Evolutionary conservation across 2,797 vertebrate species (phyloP), one percentile per base, ranked within the genome.

Genomic region (Ispidina picta): DNA sequence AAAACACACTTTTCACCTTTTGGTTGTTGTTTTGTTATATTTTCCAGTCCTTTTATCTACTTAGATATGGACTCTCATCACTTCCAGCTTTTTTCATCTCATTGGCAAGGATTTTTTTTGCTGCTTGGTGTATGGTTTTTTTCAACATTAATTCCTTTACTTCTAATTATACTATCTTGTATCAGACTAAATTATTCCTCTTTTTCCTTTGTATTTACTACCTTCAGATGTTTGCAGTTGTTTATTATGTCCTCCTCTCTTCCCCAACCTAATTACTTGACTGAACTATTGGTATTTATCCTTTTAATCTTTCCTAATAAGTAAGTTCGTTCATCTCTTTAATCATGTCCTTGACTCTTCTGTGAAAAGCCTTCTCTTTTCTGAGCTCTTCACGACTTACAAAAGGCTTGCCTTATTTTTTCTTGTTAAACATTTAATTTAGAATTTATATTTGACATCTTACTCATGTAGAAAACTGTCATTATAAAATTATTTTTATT

Each of bases 261-360:
- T 84, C 69, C 12, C 44, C 86, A 83, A 75, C 60, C 35, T 90
- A 95, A 89, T 94, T 92, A 70, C 44, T 92, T 86, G 74, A 86
- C 37, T 89, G 83, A 95, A 95, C 76, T 83, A 72, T 89, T 83
- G 80, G 39, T 84, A 92, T 95, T 92, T 88, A 90, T 88, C 58
- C 46, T 91, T 96, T 94, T 94, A 95, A 94, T 94, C 66, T 94
- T 95, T 81, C 73, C 29, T 90, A 77, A 81, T 80, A 95, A 84
- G 41, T 74, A 86, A 87, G 17, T 72, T 25, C 33, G 72, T 90
- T 75, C 31, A 91, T 77, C 17, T 33, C 46, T 95, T 91, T 92
- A 91, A 92, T 96, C 9, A 77, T 92, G 83, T 88, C 21, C 46
- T 69, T 28, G 41, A 48, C 29, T 49, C 31, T 74, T 70, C 70